These are phyloP conservation scores for Homarus gammarus DNA, from an alignment of 2,888 invertebrate species.

Conservation along the genomic window DNA sequence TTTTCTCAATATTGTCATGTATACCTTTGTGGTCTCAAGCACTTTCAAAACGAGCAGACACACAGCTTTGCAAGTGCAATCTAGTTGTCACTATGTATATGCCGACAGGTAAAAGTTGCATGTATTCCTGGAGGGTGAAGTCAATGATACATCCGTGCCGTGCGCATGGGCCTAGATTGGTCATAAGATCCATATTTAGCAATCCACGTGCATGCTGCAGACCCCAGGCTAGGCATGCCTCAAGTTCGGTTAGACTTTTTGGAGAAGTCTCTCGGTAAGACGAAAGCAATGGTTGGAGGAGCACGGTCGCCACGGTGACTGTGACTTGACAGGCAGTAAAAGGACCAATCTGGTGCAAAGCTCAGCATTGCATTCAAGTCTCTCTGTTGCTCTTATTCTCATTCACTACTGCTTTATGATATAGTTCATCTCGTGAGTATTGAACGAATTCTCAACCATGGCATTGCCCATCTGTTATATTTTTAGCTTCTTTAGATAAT, in stretches of 20 bases:
- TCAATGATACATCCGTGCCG: constrained; percentile 37
- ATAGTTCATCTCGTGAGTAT: constrained; percentile 32
- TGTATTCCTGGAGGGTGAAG: constrained; percentile 44
- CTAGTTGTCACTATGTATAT: constrained; percentile 69
- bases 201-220: constrained; percentile 49
- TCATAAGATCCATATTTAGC: constrained; percentile 48
- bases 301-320: constrained; percentile 49
- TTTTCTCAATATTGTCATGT: neutral
- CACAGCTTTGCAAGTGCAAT: constrained; percentile 64
- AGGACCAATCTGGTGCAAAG: constrained; percentile 46
- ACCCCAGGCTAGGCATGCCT: constrained; percentile 63
- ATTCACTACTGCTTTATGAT: constrained; percentile 30
- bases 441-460: constrained; percentile 43
- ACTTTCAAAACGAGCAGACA: neutral
- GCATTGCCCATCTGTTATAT: constrained; percentile 26
- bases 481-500: constrained; percentile 18
- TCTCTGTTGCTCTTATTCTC: constrained; percentile 24
- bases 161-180: constrained; percentile 49
- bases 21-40: too few relatives aligned
- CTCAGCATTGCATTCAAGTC: constrained; percentile 40
- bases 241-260: constrained; percentile 58
- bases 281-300: constrained; percentile 45
- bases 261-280: constrained; percentile 66
- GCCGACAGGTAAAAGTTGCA: constrained; percentile 69
- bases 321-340: constrained; percentile 41